Base-by-base conservation (phyloP, 2,797 vertebrate species). In the Macropus fuliginosus region DNA sequence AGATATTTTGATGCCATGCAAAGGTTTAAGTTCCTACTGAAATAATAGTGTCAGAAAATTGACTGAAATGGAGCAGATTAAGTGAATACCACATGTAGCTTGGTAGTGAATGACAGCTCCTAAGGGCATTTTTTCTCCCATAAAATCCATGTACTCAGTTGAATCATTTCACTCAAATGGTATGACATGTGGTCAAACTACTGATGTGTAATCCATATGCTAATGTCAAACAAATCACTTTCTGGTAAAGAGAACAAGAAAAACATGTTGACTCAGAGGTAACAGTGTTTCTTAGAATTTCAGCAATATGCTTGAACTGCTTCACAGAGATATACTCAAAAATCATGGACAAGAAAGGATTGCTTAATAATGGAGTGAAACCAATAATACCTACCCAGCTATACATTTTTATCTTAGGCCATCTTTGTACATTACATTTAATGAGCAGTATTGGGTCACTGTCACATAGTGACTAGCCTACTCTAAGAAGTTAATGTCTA, bases 101-200 rank as follows among this genome's bases (percentile, higher is more conserved):
- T 34, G 21, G 11, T 56, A 90, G 74, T 28, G 13, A 92, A 96
- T 98, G 97, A 96, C 1, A 13, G 1, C 87, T 31, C 40, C 95
- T 66, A 21, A 81, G 89, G 91, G 12, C 92, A 89, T 90, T 95
- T 91, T 24, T 92, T 95, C 55, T 94, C 95, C 94, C 56, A 0
- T 52, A 52, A 0, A 0, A 56, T 74, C 93, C 94, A 93, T 4
- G 57, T 92, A 87, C 0, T 0, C 91, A 94, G 10, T 56, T 94
- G 91, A 93, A 50, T 95, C 97, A 97, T 96, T 95, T 89, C 91
- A 91, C 54, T 54, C 90, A 54, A 91, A 34, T 31, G 74, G 81
- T 28, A 50, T 87, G 74, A 87, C 4, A 57, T 0, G 0, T 5
- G 54, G 74, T 87, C 40, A 87, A 27, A 87, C 74, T 87, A 87